These are phyloP conservation scores for Luperina testacea DNA, from an alignment of 2,888 invertebrate species.

Conservation along the genomic window DNA sequence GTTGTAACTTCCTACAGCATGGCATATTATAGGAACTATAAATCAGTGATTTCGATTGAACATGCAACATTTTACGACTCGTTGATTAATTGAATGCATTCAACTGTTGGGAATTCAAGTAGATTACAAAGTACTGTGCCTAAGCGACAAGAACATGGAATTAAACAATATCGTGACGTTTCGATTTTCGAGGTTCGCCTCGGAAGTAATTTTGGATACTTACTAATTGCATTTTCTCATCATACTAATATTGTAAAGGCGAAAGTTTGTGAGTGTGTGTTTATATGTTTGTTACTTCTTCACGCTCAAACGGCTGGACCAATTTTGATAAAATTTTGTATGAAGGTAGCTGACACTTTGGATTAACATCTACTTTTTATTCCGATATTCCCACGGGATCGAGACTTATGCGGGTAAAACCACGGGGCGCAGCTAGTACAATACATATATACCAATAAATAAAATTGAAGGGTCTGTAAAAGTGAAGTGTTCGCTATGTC, in stretches of 20 bases:
- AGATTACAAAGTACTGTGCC: slow-evolving; percentile 9
- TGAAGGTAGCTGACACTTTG: too few relatives aligned
- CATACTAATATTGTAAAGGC: too few relatives aligned
- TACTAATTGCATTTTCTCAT: neutral
- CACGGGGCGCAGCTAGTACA: neutral
- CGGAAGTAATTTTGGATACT: neutral
- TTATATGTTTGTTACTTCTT: too few relatives aligned
- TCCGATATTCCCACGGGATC: too few relatives aligned
- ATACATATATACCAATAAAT: too few relatives aligned
- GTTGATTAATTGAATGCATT: slow-evolving; percentile 4
- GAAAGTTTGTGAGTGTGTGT: too few relatives aligned
- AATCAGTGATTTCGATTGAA: slow-evolving; percentile 16
- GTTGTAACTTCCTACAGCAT: neutral
- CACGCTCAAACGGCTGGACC: too few relatives aligned
- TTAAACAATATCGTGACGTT: neutral
- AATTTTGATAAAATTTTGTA: too few relatives aligned
- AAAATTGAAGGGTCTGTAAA: too few relatives aligned
- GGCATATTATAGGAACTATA: neutral
- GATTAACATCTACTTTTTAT: too few relatives aligned
- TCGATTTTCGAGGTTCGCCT: neutral
- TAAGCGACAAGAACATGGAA: slow-evolving; percentile 14
- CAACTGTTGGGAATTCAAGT: slow-evolving; percentile 29
- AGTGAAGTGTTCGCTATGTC: too few relatives aligned
- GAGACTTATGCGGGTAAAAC: too few relatives aligned
- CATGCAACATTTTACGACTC: slow-evolving; percentile 30